These are phyloP conservation scores for Catocala sponsa DNA, from an alignment of 2,888 invertebrate species.

Conservation along the genomic window DNA sequence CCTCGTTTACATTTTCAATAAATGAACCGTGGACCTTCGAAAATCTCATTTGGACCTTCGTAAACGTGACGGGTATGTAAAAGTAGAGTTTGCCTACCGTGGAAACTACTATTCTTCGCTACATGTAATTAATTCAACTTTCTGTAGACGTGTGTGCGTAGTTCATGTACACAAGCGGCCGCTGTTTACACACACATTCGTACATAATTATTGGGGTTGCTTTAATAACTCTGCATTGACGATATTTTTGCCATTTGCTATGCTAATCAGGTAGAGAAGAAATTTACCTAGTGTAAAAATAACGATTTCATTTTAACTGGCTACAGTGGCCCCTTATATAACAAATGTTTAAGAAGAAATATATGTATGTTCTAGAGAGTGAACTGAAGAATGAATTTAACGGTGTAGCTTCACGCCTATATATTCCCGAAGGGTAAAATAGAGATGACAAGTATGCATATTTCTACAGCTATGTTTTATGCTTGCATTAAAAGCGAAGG, in stretches of 20 bases:
- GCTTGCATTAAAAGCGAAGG: no score
- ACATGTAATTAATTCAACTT: constrained; percentile 38
- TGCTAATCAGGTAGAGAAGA: constrained; percentile 35
- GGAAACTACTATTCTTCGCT: constrained; percentile 38
- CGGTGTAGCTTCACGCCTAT: no score
- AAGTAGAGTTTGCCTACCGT: constrained; percentile 38
- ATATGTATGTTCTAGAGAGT: no score
- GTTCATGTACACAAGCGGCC: background rate
- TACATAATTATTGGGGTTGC: constrained; percentile 6
- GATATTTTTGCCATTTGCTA: constrained; percentile 38
- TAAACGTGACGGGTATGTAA: constrained; percentile 57
- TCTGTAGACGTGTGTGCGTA: constrained; percentile 3
- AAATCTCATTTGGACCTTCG: constrained; percentile 60
- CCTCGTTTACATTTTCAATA: constrained; percentile 64
- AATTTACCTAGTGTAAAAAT: constrained; percentile 25
- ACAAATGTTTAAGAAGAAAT: background rate
- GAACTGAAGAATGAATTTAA: no score
- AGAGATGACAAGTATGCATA: no score
- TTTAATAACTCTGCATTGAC: constrained; percentile 12
- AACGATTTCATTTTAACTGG: constrained; percentile 15
- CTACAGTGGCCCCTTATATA: background rate
- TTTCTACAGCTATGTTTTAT: no score
- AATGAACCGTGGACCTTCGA: constrained; percentile 55
- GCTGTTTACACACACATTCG: background rate
- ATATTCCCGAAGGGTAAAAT: no score